Base-by-base conservation (phyloP, 2,797 vertebrate genomes). In the Thaleichthys pacificus region DNA sequence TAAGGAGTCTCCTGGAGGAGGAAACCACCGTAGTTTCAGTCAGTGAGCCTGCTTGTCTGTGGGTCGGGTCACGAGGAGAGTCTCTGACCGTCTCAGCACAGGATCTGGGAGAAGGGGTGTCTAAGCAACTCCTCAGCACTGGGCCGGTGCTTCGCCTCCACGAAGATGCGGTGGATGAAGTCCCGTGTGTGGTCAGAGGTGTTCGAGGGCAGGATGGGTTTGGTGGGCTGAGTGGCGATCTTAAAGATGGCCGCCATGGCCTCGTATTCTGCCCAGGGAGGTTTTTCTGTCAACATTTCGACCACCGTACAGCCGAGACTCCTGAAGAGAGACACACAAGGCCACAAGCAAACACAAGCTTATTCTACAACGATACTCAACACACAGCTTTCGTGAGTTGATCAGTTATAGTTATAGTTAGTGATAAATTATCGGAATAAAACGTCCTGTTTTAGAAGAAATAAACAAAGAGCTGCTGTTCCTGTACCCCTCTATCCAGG, bases 221-320 rank as follows among this genome's bases (percentile, higher is more conserved):
- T 98, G 70, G 97, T 99, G 35, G 97, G 97, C 81, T 99, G 97
- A 1, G 97, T 99, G 87, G 97, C 97, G 1, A 99, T 99, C 91
- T 99, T 99, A 91, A 99, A 99, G 82, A 99, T 98, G 77, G 97
- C 97, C 0, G 97, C 97, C 97, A 99, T 99, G 82, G 97, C 97
- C 87, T 99, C 97, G 58, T 93, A 99, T 84, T 99, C 97, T 11
- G 97, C 97, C 97, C 97, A 99, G 0, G 97, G 97, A 17, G 97
- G 97, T 75, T 99, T 98, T 87, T 99, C 96, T 0, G 97, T 99
- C 89, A 99, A 90, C 97, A 99, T 99, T 87, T 99, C 97, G 78
- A 99, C 97, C 85, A 99, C 97, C 0, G 97, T 99, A 77, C 97
- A 99, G 74, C 94, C 97, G 0, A 99, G 94, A 86, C 97, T 99